A percentile compares a stretch with the other conserved stretches of the same genome.
phyloP scores from a whole-genome alignment of 37 sponge, comb jelly and placozoan species.

The Mnemiopsis leidyi region DNA sequence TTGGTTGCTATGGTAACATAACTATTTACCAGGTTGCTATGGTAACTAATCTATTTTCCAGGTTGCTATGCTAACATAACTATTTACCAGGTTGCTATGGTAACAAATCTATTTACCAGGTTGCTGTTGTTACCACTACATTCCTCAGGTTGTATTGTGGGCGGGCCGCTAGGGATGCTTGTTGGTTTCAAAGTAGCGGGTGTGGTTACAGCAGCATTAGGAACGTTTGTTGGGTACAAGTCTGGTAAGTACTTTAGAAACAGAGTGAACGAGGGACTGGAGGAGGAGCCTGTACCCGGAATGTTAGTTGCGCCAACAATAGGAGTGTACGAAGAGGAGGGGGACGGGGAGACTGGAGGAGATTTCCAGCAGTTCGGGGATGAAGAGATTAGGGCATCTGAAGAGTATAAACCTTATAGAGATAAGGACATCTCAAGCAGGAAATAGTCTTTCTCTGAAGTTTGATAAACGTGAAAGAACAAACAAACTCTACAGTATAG shows the following conservation, averaged over 20 bases:
- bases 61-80: too few species aligned
- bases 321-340: slow-evolving; percentile 2
- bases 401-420: not conserved
- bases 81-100: too few species aligned
- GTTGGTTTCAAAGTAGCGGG: slow-evolving; percentile 48
- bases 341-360: not conserved
- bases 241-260: not conserved
- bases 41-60: too few species aligned
- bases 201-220: not conserved
- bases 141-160: slow-evolving; percentile 28
- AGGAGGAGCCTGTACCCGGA: not conserved
- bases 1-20: too few species aligned
- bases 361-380: slow-evolving; percentile 9
- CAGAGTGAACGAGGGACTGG: not conserved
- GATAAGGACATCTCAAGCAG: not conserved
- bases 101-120: too few species aligned
- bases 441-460: not conserved
- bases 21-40: too few species aligned
- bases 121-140: too few species aligned
- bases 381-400: not conserved
- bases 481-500: too few species aligned
- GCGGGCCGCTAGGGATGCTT: slow-evolving; percentile 28
- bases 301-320: not conserved
- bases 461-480: not conserved
- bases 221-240: slow-evolving; percentile 45